Evolutionary conservation across 2,888 invertebrate species (phyloP).

Genomic region (Strigamia crassipes): DNA sequence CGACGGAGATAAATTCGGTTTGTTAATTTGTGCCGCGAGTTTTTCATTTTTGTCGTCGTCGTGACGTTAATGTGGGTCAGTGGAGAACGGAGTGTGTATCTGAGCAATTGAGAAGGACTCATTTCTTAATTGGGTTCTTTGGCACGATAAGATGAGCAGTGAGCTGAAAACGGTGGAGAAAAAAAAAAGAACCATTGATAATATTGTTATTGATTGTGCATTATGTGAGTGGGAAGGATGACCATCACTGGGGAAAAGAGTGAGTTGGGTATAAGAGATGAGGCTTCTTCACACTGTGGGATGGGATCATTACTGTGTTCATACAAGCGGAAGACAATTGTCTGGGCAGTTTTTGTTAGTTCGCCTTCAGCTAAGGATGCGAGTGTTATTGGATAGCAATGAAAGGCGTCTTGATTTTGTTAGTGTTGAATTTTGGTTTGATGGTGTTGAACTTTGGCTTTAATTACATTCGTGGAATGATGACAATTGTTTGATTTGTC

Average conservation of each 20-base stretch:
- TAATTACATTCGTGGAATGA: background rate
- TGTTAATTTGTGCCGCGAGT: too few relatives aligned
- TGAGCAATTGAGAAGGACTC: conserved; percentile 17
- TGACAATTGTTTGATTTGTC: too few relatives aligned
- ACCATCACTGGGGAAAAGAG: background rate
- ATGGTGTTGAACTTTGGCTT: background rate
- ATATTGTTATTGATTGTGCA: conserved; percentile 34
- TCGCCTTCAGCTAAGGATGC: conserved; percentile 24
- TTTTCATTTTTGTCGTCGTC: too few relatives aligned
- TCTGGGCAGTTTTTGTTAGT: conserved; percentile 24
- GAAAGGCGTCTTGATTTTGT: background rate
- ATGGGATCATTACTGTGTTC: conserved; percentile 25
- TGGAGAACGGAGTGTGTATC: background rate
- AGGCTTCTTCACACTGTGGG: conserved; percentile 23
- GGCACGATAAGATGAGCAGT: conserved; percentile 24
- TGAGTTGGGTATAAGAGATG: background rate
- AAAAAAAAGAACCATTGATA: background rate
- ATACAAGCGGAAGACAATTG: conserved; percentile 30
- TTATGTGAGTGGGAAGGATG: conserved; percentile 28
- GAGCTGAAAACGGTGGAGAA: background rate
- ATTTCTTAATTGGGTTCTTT: conserved; percentile 27
- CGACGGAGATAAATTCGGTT: too few relatives aligned
- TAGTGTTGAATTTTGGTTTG: background rate
- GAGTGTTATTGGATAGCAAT: conserved; percentile 8
- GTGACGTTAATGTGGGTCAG: background rate